Base-by-base conservation (phyloP, 35 echinoderm and acorn worm species). In the Ptychodera flava region DNA sequence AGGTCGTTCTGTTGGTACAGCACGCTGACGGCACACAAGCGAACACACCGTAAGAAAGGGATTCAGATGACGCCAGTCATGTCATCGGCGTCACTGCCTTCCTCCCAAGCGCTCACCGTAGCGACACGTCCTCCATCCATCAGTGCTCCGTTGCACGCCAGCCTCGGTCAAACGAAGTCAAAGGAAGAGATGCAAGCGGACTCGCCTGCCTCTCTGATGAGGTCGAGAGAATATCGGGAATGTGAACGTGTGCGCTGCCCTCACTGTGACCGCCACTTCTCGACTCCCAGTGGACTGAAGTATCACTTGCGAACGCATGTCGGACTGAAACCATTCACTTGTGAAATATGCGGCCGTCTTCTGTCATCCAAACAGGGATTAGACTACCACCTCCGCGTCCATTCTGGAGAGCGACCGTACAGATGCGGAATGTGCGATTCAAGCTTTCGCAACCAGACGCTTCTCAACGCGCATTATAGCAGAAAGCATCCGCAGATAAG, bases 201-300 rank as follows among this genome's bases (percentile, higher is more conserved):
- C 22, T 64, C 45, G 6, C 45, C 45, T 6, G 22, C 45, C 22
- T 12, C 6, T 12, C 6, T 12, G 45, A 22, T 12, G 22, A 6
- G 22, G 22, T 64, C 45, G 22, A 6, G 6, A 12, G 45, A 64
- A 64, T 12, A 12, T 64, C 45, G 22, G 22, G 45, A 64, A 64
- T 12, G 22, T 64, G 45, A 64, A 64, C 45, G 45, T 22, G 22
- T 64, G 6, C 45, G 45, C 15, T 87, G 86, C 33, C 12, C 33
- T 31, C 86, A 87, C 33, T 87, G 86, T 29, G 86, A 87, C 52
- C 78, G 79, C 34, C 77, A 78, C 33, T 87, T 87, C 33, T 78
- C 79, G 16, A 87, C 86, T 0, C 76, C 86, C 77, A 87, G 86
- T 31, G 76, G 79, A 33, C 86, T 87, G 0, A 33, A 78, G 86